These are phyloP conservation scores for Orientallactaga sibirica DNA, from an alignment of 2,797 vertebrate species.

Conservation along the genomic window DNA sequence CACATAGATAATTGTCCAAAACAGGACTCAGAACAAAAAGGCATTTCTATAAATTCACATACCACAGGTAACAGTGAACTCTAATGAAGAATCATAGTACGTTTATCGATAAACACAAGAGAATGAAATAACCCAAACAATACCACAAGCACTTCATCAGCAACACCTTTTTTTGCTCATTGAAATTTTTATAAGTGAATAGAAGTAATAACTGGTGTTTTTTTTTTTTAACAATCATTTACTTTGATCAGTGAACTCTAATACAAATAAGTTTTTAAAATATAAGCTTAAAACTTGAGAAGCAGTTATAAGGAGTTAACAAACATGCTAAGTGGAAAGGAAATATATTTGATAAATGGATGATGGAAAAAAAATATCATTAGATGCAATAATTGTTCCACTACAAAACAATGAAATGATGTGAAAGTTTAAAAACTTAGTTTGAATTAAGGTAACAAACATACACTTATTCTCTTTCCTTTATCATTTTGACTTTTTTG, in stretches of 20 bases:
- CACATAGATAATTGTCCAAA: constrained; percentile 7
- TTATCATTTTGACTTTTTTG: background rate
- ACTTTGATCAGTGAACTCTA: constrained; percentile 35
- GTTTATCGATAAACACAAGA: constrained; percentile 31
- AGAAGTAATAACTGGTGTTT: constrained; percentile 15
- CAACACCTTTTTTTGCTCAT: constrained; percentile 50
- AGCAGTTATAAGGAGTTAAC: constrained; percentile 28
- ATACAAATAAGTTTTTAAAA: constrained; percentile 23
- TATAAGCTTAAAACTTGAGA: constrained; percentile 38
- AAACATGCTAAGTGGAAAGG: constrained; percentile 39
- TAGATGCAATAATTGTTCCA: constrained; percentile 8
- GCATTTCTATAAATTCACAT: constrained; percentile 31
- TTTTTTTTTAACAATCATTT: constrained; percentile 12
- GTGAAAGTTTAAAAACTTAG: constrained; percentile 34
- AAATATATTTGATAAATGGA: constrained; percentile 22
- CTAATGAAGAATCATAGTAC: background rate
- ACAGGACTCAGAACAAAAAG: constrained; percentile 59
- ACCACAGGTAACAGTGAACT: background rate
- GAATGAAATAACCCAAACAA: constrained; percentile 24
- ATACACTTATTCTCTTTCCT: constrained; percentile 7
- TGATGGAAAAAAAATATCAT: constrained; percentile 32
- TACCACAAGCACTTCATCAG: constrained; percentile 12
- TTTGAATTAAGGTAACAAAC: constrained; percentile 15
- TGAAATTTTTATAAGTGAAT: constrained; percentile 1
- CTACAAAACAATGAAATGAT: constrained; percentile 42